These are phyloP conservation scores for Aphaenogaster ashmeadi DNA, from an alignment of 1,140 invertebrate genomes.

Conservation along the genomic window DNA sequence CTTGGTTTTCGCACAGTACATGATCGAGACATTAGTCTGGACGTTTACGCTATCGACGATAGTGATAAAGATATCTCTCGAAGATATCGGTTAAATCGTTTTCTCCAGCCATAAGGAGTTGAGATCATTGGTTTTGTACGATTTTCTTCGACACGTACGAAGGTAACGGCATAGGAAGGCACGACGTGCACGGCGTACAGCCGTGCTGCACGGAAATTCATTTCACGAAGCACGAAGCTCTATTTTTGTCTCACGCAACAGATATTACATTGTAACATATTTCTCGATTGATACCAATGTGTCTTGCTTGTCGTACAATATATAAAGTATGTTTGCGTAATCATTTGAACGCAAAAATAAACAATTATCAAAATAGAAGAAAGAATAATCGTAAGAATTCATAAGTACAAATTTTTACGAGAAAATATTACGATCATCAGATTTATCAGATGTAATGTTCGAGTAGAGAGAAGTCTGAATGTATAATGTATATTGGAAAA, in stretches of 20 bases:
- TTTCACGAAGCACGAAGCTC: conserved; percentile 27
- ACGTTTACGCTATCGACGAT: conserved; percentile 18
- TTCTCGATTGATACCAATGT: neutral
- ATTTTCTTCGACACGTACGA: conserved; percentile 58
- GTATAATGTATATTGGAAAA: neutral
- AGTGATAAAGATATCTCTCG: conserved; percentile 44
- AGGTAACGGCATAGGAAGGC: conserved; percentile 57
- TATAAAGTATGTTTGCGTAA: neutral
- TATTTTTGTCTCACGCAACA: conserved; percentile 43
- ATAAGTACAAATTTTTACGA: neutral
- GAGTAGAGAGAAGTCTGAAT: neutral
- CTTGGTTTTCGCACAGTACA: neutral
- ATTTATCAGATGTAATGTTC: conserved; percentile 1
- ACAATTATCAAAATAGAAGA: neutral
- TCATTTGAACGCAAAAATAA: neutral
- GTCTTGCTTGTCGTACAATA: neutral
- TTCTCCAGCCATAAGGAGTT: conserved; percentile 34
- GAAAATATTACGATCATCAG: neutral
- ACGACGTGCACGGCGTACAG: conserved; percentile 55
- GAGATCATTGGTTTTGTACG: conserved; percentile 37
- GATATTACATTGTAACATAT: conserved; percentile 44
- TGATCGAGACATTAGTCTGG: conserved; percentile 25
- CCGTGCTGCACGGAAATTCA: conserved; percentile 43
- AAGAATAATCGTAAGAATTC: neutral
- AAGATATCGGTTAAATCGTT: conserved; percentile 45